These are phyloP conservation scores for Sander vitreus DNA, from an alignment of 2,113 vertebrate species.

Conservation along the genomic window DNA sequence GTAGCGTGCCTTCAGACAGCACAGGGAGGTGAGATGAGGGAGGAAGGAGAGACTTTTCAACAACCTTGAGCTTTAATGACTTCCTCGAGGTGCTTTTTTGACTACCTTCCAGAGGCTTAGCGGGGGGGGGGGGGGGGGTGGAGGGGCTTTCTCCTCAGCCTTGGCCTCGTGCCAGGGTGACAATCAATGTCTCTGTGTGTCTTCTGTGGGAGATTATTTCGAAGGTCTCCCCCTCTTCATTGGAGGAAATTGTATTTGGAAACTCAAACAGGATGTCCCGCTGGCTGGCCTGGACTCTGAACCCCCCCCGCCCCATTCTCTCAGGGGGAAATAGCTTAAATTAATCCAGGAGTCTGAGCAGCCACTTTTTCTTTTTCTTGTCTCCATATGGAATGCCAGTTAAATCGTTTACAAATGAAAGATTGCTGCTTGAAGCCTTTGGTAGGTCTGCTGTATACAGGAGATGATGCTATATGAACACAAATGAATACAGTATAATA, in stretches of 20 bases:
- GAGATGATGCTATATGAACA: not conserved
- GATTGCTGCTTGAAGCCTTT: conserved; percentile 13
- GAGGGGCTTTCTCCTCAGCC: conserved; percentile 69
- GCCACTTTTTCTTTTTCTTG: conserved; percentile 38
- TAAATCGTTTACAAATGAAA: conserved; percentile 56
- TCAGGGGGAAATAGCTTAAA: conserved; percentile 79
- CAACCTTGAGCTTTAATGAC: conserved; percentile 78
- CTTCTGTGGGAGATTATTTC: conserved; percentile 85
- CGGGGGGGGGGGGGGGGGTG: conserved; percentile 14
- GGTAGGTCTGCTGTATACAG: not conserved
- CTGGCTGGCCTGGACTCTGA: conserved; percentile 83
- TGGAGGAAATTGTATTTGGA: conserved; percentile 84
- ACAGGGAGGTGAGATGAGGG: conserved; percentile 8
- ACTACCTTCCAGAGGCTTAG: conserved; percentile 73
- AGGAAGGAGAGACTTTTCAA: conserved; percentile 66
- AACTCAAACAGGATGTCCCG: conserved; percentile 89
- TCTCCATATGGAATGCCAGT: conserved; percentile 58
- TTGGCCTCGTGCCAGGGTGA: conserved; percentile 89
- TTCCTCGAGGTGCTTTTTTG: conserved; percentile 82
- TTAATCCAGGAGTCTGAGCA: conserved; percentile 84
- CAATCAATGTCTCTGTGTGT: conserved; percentile 87
- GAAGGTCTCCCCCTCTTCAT: conserved; percentile 81
- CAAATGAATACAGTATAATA: conserved; percentile 20
- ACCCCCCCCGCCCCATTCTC: conserved; percentile 50
- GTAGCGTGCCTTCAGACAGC: not conserved